Percentiles rank a stretch among this genome's conserved stretches.
phyloP scores from a whole-genome alignment of 2,113 vertebrate genomes.

The Gobio gobio region DNA sequence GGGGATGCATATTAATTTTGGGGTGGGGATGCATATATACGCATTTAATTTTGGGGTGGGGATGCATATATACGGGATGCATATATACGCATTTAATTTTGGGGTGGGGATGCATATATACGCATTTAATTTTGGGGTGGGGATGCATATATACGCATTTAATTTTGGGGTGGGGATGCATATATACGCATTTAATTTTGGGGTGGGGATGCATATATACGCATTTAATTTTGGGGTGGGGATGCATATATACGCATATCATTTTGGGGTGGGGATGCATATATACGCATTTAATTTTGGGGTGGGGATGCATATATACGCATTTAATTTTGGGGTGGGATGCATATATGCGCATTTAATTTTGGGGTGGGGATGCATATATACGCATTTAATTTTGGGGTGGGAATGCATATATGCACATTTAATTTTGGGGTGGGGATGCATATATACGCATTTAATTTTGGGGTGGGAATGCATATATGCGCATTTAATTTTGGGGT shows the following conservation, averaged over 20 bases:
- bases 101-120: background rate
- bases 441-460: background rate
- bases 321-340: background rate
- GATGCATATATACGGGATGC: background rate
- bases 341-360: too few relatives aligned
- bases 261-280: background rate
- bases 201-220: background rate
- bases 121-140: background rate
- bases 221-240: background rate
- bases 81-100: too few relatives aligned
- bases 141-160: background rate
- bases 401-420: background rate
- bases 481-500: too few relatives aligned
- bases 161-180: background rate
- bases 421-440: background rate
- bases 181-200: background rate
- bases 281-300: background rate
- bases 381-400: background rate
- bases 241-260: background rate
- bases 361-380: background rate
- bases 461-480: background rate
- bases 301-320: background rate
- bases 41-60: background rate
- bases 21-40: background rate
- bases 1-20: background rate